phyloP scores from a whole-genome alignment of 2,113 vertebrate species.

The Xiphophorus maculatus region DNA sequence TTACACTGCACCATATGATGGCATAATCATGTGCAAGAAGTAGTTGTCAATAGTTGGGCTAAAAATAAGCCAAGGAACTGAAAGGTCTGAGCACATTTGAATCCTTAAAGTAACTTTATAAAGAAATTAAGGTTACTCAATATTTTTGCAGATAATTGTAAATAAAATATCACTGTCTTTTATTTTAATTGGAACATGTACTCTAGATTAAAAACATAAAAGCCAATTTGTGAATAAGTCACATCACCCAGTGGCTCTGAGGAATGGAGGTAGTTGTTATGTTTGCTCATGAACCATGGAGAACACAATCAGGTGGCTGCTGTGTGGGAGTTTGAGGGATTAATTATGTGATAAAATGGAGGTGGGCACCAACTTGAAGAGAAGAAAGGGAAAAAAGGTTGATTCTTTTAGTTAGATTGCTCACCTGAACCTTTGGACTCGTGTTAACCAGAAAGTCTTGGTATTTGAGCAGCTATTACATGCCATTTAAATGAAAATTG shows the following conservation, averaged over 20 bases:
- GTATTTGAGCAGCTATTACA: conserved; percentile 44
- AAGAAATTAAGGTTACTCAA: not conserved
- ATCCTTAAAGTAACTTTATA: not conserved
- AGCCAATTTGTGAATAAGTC: conserved; percentile 29
- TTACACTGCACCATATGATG: not conserved
- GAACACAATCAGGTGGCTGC: conserved; percentile 42
- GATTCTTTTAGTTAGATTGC: conserved; percentile 49
- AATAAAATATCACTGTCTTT: not conserved
- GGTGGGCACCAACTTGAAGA: conserved; percentile 36
- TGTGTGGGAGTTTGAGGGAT: conserved; percentile 43
- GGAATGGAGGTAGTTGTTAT: conserved; percentile 31
- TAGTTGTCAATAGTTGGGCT: no score
- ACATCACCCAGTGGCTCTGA: conserved; percentile 30
- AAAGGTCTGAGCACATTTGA: not conserved
- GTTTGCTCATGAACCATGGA: conserved; percentile 57
- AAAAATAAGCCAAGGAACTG: not conserved
- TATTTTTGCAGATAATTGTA: not conserved
- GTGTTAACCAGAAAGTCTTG: conserved; percentile 26
- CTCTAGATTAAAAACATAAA: not conserved
- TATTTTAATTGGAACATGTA: not conserved
- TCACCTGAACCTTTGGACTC: conserved; percentile 23
- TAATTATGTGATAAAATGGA: conserved; percentile 67
- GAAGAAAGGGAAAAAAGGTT: conserved; percentile 26
- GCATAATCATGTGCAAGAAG: not conserved
- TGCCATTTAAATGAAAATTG: conserved; percentile 27